A percentile compares a stretch with the other conserved stretches of the same genome.
These are phyloP conservation scores for Halichoeres trimaculatus DNA, from an alignment of 2,113 vertebrate genomes.

Conservation along the genomic window DNA sequence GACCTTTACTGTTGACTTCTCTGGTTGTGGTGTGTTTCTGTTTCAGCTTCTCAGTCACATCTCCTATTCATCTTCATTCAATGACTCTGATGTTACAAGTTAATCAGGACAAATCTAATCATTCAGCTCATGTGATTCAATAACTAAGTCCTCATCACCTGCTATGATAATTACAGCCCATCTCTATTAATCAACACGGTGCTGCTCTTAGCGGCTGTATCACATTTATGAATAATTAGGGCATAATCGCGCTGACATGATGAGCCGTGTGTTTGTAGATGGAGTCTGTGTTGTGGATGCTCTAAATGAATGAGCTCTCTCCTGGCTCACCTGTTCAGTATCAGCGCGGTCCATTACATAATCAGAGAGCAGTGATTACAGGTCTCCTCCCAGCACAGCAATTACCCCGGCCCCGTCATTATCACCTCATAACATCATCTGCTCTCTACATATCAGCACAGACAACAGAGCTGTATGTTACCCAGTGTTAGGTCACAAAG, in stretches of 20 bases:
- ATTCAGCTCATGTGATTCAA: too few relatives aligned
- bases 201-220: neutral
- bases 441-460: conserved; percentile 56
- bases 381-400: conserved; percentile 67
- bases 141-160: neutral
- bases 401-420: conserved; percentile 72
- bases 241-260: neutral
- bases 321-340: conserved; percentile 66
- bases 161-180: neutral
- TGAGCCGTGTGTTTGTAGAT: conserved; percentile 30
- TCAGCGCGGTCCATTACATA: conserved; percentile 68
- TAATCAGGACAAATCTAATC: too few relatives aligned
- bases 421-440: conserved; percentile 75
- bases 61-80: too few relatives aligned
- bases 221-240: neutral
- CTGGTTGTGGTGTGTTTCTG: too few relatives aligned
- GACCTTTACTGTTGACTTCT: too few relatives aligned
- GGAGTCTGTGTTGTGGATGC: conserved; percentile 49
- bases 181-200: neutral
- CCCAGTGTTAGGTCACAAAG: conserved; percentile 56
- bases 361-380: conserved; percentile 63
- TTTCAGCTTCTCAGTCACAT: too few relatives aligned
- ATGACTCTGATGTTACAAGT: too few relatives aligned
- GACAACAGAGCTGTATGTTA: conserved; percentile 62
- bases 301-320: conserved; percentile 41